phyloP scores from a whole-genome alignment of 53 echinoderm and acorn worm genomes.

The Echinometra lucunter region DNA sequence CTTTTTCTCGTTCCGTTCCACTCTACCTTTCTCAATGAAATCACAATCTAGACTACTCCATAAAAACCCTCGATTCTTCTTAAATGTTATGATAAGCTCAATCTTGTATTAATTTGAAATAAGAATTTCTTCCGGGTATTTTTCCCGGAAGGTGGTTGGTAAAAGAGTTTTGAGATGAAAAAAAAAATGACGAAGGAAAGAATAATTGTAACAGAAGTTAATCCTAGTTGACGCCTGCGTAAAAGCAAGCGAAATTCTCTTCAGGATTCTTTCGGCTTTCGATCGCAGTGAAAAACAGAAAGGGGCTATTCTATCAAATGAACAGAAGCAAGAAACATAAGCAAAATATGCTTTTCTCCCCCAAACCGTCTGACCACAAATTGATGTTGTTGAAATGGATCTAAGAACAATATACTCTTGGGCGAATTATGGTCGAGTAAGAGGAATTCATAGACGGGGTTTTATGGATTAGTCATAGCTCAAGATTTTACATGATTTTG shows the following conservation, averaged over 20 bases:
- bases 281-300: neutral
- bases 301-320: neutral
- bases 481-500: constrained; percentile 18
- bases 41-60: neutral
- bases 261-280: neutral
- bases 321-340: neutral
- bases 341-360: constrained; percentile 6
- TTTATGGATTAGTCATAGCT: constrained; percentile 36
- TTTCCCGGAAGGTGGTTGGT: constrained; percentile 38
- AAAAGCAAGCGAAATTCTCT: constrained; percentile 18
- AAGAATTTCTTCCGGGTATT: constrained; percentile 46
- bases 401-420: constrained; percentile 29
- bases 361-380: constrained; percentile 51
- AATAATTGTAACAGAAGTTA: constrained; percentile 68
- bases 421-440: constrained; percentile 20
- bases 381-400: constrained; percentile 61
- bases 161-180: neutral
- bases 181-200: constrained; percentile 49
- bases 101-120: constrained; percentile 45
- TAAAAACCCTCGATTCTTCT: neutral
- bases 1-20: neutral
- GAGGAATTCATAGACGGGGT: neutral
- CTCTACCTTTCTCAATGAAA: neutral
- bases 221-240: constrained; percentile 54
- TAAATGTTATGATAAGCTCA: constrained; percentile 53